phyloP scores from a whole-genome alignment of 2,113 vertebrate species.

The Henicopernis longicauda region DNA sequence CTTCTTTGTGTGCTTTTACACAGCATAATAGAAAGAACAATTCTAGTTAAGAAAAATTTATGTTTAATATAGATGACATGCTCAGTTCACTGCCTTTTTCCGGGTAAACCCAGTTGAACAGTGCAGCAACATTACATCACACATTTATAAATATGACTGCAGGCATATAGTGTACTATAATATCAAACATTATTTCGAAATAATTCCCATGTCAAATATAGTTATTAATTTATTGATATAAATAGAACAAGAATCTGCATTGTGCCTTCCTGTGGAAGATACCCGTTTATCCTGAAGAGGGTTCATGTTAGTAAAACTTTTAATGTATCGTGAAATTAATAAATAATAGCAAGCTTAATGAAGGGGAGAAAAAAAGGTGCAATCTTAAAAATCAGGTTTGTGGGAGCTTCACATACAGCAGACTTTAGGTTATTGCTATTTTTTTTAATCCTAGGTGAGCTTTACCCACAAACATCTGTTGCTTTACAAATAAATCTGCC shows the following conservation, averaged over 20 bases:
- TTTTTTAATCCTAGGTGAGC: not conserved
- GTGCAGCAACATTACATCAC: not conserved
- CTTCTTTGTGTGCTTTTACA: not conserved
- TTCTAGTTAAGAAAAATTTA: not conserved
- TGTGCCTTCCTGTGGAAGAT: not conserved
- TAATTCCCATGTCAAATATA: not conserved
- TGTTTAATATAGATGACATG: not conserved
- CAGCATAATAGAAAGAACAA: not conserved
- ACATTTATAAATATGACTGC: not conserved
- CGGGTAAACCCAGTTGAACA: not conserved
- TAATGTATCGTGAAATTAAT: not conserved
- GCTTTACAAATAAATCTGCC: not conserved
- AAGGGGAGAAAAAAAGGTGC: not conserved
- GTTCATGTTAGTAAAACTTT: not conserved
- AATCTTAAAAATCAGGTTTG: not conserved
- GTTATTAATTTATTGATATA: not conserved
- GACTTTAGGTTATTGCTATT: not conserved
- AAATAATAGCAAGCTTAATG: not conserved
- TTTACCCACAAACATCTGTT: not conserved
- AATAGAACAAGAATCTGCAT: not conserved
- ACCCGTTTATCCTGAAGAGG: not conserved
- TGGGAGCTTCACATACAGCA: not conserved
- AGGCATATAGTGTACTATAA: not conserved
- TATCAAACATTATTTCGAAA: not conserved
- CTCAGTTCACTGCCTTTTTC: not conserved